Base-by-base conservation (phyloP, 2,797 vertebrate genomes). In the Hipposideros larvatus region DNA sequence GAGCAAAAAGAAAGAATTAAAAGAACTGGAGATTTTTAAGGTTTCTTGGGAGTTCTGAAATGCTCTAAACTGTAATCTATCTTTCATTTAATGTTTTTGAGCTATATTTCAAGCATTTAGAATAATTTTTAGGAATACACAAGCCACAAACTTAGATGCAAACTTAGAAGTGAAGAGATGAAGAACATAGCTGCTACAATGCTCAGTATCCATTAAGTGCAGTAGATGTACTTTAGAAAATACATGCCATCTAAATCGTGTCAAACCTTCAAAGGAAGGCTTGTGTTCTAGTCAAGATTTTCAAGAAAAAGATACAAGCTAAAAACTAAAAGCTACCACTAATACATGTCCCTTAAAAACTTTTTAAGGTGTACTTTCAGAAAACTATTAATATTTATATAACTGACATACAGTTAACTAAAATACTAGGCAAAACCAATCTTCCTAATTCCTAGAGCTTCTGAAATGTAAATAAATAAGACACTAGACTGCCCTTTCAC, bases 311-410 rank as follows among this genome's bases (percentile, higher is more conserved):
- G 1, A 93, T 14, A 86, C 5, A 93, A 94, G 28, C 11, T 61
- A 87, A 94, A 96, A 95, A 89, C 87, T 79, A 88, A 97, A 96
- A 96, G 37, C 18, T 79, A 94, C 61, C 46, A 86, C 11, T 88
- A 87, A 83, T 43, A 87, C 2, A 74, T 41, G 61, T 91, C 70
- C 66, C 22, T 89, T 75, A 77, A 63, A 83, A 79, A 89, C 48
- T 19, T 53, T n/a, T 96, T 71, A 87, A 78, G 51, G 22, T 91
- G 77, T 37, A 79, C 74, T 93, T 85, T 82, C 57, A 89, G 53
- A 66, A 90, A 95, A 84, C 6, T 2, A 68, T 71, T 92, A 79
- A 92, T 68, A 37, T 84, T 95, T 90, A 87, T 87, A 70, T 74
- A 96, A 93, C 1, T 82, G 48, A 83, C 66, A 90, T 26, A 88